Conservation (phyloP, 2,888 invertebrate genomes). For the Herminia tarsipennalis region DNA sequence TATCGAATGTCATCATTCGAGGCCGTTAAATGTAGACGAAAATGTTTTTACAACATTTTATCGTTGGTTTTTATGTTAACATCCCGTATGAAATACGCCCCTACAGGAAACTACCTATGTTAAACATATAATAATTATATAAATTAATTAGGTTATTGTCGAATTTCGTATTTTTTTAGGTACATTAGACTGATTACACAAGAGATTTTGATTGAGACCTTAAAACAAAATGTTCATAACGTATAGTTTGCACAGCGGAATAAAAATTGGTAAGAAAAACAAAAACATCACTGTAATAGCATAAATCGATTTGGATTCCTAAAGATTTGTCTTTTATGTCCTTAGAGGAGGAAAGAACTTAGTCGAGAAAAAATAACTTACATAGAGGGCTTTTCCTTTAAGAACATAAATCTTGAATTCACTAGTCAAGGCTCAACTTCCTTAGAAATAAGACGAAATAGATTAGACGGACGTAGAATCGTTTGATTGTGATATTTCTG, state of each 20-base stretch:
- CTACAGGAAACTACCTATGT: constrained; percentile 6
- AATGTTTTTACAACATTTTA: constrained; percentile 20
- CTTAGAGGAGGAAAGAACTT: constrained; percentile 13
- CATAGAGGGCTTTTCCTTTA: constrained; percentile 16
- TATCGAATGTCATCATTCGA: constrained; percentile 35
- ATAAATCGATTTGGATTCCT: constrained; percentile 3
- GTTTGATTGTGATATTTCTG: constrained; percentile 61
- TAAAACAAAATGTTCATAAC: not conserved
- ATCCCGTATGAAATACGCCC: constrained; percentile 16
- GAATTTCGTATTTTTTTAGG: constrained; percentile 1
- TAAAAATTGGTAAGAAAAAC: no score
- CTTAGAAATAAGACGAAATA: constrained; percentile 43
- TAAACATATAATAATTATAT: constrained; percentile 5
- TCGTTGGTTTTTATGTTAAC: constrained; percentile 12
- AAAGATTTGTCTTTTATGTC: constrained; percentile 9
- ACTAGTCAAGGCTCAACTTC: constrained; percentile 53
- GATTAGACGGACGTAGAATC: constrained; percentile 37
- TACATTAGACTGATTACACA: constrained; percentile 12
- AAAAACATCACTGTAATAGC: no score
- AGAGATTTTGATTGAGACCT: constrained; percentile 4
- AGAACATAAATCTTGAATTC: constrained; percentile 21
- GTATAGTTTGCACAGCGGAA: constrained; percentile 3
- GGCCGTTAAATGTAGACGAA: constrained; percentile 13
- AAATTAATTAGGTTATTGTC: constrained; percentile 3
- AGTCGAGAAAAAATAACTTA: constrained; percentile 3